These are phyloP conservation scores for Vanessa cardui DNA, from an alignment of 2,888 invertebrate genomes.

Conservation along the genomic window DNA sequence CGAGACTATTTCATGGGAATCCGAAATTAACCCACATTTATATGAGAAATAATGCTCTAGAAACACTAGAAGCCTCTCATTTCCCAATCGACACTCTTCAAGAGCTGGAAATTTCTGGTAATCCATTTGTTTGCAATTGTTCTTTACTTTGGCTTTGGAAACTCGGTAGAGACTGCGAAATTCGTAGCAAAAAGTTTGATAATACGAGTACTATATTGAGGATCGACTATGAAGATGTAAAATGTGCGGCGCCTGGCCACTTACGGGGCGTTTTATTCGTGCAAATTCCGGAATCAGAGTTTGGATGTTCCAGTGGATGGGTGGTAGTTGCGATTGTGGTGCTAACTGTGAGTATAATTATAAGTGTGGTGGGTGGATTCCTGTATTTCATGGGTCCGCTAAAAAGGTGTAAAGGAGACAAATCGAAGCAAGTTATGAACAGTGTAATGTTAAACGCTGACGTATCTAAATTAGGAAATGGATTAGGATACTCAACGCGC, in stretches of 20 bases:
- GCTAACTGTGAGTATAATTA: slow-evolving; percentile 79
- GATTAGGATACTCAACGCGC: slow-evolving; percentile 76
- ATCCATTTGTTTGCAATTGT: slow-evolving; percentile 93
- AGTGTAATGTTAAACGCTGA: slow-evolving; percentile 80
- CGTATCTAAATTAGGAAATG: slow-evolving; percentile 77
- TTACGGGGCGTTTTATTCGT: slow-evolving; percentile 78
- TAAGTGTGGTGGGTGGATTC: slow-evolving; percentile 77
- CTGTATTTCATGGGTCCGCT: slow-evolving; percentile 79
- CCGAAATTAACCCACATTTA: slow-evolving; percentile 89
- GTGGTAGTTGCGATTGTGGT: slow-evolving; percentile 81
- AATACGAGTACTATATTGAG: slow-evolving; percentile 69
- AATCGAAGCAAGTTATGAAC: slow-evolving; percentile 80
- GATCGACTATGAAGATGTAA: slow-evolving; percentile 83
- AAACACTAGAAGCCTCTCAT: slow-evolving; percentile 89
- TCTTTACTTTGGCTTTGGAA: slow-evolving; percentile 94
- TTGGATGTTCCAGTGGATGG: slow-evolving; percentile 85
- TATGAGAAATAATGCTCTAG: slow-evolving; percentile 88
- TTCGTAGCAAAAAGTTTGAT: slow-evolving; percentile 62
- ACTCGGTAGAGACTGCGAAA: slow-evolving; percentile 78
- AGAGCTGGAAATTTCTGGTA: slow-evolving; percentile 89
- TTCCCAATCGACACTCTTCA: slow-evolving; percentile 91
- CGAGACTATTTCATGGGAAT: slow-evolving; percentile 92
- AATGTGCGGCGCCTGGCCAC: slow-evolving; percentile 83
- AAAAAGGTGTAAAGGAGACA: slow-evolving; percentile 79
- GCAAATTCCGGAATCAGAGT: slow-evolving; percentile 84